Evolutionary conservation across 2,797 vertebrate genomes (phyloP).

Genomic region (Sorex maritimensis): DNA sequence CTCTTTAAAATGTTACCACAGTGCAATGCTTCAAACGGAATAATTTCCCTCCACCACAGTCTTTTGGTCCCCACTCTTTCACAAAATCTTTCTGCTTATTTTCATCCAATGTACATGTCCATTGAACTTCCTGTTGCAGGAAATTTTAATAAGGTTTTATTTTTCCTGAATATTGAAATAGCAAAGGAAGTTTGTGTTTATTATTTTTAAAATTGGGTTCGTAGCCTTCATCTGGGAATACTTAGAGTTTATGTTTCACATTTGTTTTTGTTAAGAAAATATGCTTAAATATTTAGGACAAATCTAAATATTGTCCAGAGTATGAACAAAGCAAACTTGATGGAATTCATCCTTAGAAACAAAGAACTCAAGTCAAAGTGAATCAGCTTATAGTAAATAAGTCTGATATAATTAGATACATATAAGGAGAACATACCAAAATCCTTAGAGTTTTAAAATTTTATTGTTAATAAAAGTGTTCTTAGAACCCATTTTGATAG

Average conservation of each 20-base stretch:
- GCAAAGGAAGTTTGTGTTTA: neutral
- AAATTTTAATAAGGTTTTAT: constrained; percentile 42
- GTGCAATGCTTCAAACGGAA: no score
- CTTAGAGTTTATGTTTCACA: constrained; percentile 15
- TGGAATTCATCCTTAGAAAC: neutral
- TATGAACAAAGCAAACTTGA: neutral
- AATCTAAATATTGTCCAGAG: neutral
- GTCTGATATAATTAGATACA: neutral
- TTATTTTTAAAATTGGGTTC: neutral
- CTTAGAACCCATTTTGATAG: constrained; percentile 12
- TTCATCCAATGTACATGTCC: neutral
- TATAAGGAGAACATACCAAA: neutral
- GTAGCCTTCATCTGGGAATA: neutral
- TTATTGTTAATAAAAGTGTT: constrained; percentile 1
- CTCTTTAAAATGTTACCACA: no score
- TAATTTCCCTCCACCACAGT: no score
- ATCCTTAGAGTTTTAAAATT: neutral
- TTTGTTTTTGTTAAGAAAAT: constrained; percentile 17
- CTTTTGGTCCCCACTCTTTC: no score
- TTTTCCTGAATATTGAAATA: constrained; percentile 43
- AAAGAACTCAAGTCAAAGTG: constrained; percentile 31
- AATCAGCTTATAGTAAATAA: neutral
- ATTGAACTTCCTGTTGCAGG: neutral
- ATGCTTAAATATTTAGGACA: neutral
- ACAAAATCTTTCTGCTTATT: neutral